Percentiles rank a stretch among this genome's conserved stretches.
These are phyloP conservation scores for Cossypha dichroa DNA, from an alignment of 2,797 vertebrate genomes.

Conservation along the genomic window DNA sequence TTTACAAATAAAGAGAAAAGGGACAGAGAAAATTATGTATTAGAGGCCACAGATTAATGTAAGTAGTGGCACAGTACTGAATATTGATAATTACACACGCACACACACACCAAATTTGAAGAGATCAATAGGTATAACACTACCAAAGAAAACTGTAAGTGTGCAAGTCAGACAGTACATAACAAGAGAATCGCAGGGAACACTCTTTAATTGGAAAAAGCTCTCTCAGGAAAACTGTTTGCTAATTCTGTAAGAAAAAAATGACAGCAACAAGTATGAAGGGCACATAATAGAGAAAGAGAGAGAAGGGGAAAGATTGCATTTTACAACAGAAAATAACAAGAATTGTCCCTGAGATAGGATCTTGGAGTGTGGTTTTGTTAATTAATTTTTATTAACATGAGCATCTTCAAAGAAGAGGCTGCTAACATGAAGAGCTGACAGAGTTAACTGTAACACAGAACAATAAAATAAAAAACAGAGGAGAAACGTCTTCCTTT, in stretches of 20 bases:
- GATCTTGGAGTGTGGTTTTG: neutral
- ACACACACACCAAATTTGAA: neutral
- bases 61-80: neutral
- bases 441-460: neutral
- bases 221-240: neutral
- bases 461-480: neutral
- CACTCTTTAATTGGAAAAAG: fast-evolving
- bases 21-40: neutral
- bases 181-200: neutral
- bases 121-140: neutral
- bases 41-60: neutral
- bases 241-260: neutral
- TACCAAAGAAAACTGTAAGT: neutral
- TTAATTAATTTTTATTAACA: neutral
- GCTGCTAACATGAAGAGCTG: neutral
- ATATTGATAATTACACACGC: neutral
- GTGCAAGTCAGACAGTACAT: neutral
- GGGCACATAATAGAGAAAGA: neutral
- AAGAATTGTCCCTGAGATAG: neutral
- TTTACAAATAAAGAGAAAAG: neutral
- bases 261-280: neutral
- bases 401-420: neutral
- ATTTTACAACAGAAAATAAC: neutral
- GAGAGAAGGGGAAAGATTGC: neutral
- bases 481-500: neutral